Conservation (phyloP, 2,797 vertebrate species). For the Semaprochilodus insignis region DNA sequence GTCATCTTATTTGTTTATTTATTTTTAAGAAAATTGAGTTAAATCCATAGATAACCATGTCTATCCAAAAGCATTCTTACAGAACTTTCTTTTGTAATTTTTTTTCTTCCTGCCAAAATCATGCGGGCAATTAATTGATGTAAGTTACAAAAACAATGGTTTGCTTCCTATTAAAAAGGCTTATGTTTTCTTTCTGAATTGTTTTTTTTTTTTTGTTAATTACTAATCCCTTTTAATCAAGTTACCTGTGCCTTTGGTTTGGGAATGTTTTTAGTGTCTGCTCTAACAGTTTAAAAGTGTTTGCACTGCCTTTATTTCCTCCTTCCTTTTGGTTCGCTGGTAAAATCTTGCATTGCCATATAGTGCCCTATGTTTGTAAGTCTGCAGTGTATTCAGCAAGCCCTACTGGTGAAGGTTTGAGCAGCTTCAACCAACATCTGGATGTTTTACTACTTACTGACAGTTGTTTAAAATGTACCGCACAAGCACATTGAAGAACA, state of each 20-base stretch:
- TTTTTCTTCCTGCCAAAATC: conserved; percentile 99
- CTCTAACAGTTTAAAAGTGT: conserved; percentile 72
- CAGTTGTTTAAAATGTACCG: not conserved
- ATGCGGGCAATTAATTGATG: conserved; percentile 99
- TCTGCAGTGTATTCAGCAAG: conserved; percentile 74
- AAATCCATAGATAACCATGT: conserved; percentile 84
- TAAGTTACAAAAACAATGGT: conserved; percentile 97
- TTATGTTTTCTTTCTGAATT: conserved; percentile 55
- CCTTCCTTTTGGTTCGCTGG: conserved; percentile 66
- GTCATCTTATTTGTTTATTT: conserved; percentile 83
- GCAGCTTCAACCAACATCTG: conserved; percentile 77
- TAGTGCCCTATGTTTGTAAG: conserved; percentile 80
- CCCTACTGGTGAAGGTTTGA: conserved; percentile 76
- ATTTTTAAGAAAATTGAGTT: conserved; percentile 77
- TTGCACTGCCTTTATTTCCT: conserved; percentile 74
- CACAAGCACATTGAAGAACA: too few species aligned
- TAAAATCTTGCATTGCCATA: conserved; percentile 80
- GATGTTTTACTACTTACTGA: conserved; percentile 67
- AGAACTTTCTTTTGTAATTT: conserved; percentile 99
- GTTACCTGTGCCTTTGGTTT: conserved; percentile 84
- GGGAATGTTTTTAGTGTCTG: conserved; percentile 81
- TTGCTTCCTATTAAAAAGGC: conserved; percentile 84
- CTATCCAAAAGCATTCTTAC: conserved; percentile 98
- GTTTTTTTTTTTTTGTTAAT: conserved; percentile 63
- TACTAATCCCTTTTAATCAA: conserved; percentile 81